phyloP scores from a whole-genome alignment of 1,140 invertebrate genomes.

The Aphis craccivora region DNA sequence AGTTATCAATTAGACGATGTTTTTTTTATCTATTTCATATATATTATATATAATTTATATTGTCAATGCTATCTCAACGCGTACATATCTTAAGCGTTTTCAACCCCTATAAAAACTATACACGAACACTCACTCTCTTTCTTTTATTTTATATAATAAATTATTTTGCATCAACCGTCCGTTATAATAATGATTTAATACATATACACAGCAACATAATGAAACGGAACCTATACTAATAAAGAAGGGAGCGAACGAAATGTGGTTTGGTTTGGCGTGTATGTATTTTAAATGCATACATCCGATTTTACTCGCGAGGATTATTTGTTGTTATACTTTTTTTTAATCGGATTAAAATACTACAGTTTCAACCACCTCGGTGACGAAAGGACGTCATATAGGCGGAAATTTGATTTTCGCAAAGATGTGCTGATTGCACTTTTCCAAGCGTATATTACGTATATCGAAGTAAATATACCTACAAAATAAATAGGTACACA shows the following conservation, averaged over 20 bases:
- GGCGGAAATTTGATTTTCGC: not conserved
- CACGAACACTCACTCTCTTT: no score
- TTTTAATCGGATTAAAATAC: not conserved
- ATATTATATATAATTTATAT: not conserved
- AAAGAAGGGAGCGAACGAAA: not conserved
- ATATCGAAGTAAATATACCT: not conserved
- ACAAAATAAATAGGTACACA: not conserved
- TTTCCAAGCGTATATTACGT: not conserved
- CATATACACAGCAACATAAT: not conserved
- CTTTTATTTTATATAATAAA: no score
- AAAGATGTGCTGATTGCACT: not conserved
- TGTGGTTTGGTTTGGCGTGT: no score
- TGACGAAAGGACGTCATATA: not conserved
- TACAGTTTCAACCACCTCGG: not conserved
- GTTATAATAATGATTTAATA: not conserved
- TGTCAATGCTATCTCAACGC: not conserved
- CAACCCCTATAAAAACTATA: not conserved
- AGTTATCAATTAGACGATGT: not conserved
- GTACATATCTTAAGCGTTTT: not conserved
- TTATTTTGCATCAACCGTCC: not conserved
- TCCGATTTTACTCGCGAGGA: not conserved
- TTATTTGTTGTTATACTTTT: not conserved
- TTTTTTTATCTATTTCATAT: not conserved
- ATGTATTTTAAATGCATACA: not conserved
- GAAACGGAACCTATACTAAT: not conserved